A percentile compares a stretch with the other conserved stretches of the same genome.
Conservation (phyloP, 2,113 vertebrate genomes). For the Pygoscelis adeliae region DNA sequence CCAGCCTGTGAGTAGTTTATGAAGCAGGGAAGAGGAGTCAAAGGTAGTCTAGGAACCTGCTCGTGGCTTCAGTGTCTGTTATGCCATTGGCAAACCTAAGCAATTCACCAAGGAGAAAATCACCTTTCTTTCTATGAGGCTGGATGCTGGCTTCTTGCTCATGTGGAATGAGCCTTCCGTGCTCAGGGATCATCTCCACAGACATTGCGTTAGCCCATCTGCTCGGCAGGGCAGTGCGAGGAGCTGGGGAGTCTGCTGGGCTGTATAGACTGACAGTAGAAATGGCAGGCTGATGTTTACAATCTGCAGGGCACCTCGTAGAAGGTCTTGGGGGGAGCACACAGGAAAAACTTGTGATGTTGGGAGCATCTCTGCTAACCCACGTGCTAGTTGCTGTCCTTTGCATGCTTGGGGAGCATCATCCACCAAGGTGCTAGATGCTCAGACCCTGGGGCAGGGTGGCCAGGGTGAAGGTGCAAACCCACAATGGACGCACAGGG, state of each 20-base stretch:
- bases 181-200: background rate
- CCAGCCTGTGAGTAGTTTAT: background rate
- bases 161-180: rapidly evolving
- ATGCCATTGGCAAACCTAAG: background rate
- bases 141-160: background rate
- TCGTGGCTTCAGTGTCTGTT: background rate
- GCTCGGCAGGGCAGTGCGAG: rapidly evolving
- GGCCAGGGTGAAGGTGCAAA: background rate
- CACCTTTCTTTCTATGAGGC: background rate
- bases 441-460: background rate
- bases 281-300: background rate
- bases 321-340: background rate
- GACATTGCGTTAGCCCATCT: background rate
- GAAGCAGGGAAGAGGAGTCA: background rate
- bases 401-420: background rate
- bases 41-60: background rate
- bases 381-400: rapidly evolving
- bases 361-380: background rate
- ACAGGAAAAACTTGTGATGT: rapidly evolving
- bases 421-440: background rate
- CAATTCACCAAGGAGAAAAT: background rate
- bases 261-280: background rate
- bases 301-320: background rate
- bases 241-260: background rate
- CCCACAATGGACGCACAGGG: rapidly evolving